Base-by-base conservation (phyloP, 2,113 vertebrate genomes). In the Caranx ignobilis region DNA sequence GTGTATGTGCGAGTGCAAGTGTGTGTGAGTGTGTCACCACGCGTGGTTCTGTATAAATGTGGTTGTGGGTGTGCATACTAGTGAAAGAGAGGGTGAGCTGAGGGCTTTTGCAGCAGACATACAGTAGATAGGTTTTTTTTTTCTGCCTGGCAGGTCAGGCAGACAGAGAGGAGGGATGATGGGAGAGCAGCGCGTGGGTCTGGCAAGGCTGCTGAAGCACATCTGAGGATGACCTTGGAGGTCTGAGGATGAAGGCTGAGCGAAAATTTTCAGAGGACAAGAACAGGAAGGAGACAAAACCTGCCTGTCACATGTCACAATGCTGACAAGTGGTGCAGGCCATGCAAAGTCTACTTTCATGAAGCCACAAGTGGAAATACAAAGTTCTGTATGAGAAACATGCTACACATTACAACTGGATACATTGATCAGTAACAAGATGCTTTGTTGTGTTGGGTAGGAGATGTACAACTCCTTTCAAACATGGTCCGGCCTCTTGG, bases 151-250 rank as follows among this genome's bases (percentile, higher is more conserved):
- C 63, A 87, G 87, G 84, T 79, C 82, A 82, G 78, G 63, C 72
- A 81, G 88, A 84, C 75, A 32, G 82, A 83, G 72, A 80, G 79
- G 35, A 48, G 71, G 74, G 77, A 87, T 89, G 92, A 91, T 87
- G 81, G 82, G 71, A 84, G 79, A 86, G 87, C 63, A 76, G 76
- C 4, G 82, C 39, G 21, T 80, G 78, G 88, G 83, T 90, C 84
- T 90, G 86, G 84, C 84, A 84, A 32, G 85, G 73, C 86, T 73
- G 63, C 84, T 83, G 78, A 87, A 77, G 87, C 89, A 93, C 90
- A 92, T 92, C 91, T 92, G 86, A 93, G 86, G 87, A 86, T 94
- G 92, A 94, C 91, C 90, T 88, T 86, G 83, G 59, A 91, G 81
- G 79, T 88, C 86, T 68, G 81, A 80, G 61, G 78, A 89, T 88